A percentile compares a stretch with the other conserved stretches of the same genome.
phyloP scores from a whole-genome alignment of 2,888 invertebrate species.

The Lottia gigantea region DNA sequence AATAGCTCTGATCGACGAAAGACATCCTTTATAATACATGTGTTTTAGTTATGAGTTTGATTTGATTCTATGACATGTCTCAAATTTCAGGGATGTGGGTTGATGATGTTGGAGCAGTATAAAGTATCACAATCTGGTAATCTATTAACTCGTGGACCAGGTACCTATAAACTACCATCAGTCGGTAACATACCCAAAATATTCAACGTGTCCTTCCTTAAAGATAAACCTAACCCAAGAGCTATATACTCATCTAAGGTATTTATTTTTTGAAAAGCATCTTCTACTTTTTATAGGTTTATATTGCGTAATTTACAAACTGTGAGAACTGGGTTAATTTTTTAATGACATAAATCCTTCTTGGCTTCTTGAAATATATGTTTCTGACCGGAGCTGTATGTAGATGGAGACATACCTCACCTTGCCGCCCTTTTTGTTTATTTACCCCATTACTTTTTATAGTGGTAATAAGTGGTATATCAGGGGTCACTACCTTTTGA shows the following conservation, averaged over 20 bases:
- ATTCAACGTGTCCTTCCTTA: constrained; percentile 90
- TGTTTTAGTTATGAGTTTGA: not conserved
- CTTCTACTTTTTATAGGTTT: not conserved
- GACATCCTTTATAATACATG: not conserved
- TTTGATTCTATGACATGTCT: not conserved
- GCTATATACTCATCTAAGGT: constrained; percentile 93
- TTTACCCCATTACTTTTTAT: no score
- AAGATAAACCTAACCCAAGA: constrained; percentile 86
- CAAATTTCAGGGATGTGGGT: constrained; percentile 79
- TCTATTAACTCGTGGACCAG: constrained; percentile 87
- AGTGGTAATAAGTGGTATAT: no score
- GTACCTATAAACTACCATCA: constrained; percentile 92
- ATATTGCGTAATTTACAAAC: no score
- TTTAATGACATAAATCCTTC: no score
- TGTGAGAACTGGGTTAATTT: no score
- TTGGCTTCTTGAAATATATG: no score
- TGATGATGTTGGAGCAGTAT: constrained; percentile 89
- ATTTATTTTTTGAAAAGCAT: constrained; percentile 60
- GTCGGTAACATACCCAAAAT: constrained; percentile 89
- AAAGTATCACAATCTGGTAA: constrained; percentile 85
- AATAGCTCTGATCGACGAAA: not conserved
- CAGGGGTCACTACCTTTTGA: no score
- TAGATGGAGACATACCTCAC: no score
- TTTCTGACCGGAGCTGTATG: no score
- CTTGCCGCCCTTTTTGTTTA: no score